phyloP scores from a whole-genome alignment of 2,797 vertebrate species.

The Momotus momota region DNA sequence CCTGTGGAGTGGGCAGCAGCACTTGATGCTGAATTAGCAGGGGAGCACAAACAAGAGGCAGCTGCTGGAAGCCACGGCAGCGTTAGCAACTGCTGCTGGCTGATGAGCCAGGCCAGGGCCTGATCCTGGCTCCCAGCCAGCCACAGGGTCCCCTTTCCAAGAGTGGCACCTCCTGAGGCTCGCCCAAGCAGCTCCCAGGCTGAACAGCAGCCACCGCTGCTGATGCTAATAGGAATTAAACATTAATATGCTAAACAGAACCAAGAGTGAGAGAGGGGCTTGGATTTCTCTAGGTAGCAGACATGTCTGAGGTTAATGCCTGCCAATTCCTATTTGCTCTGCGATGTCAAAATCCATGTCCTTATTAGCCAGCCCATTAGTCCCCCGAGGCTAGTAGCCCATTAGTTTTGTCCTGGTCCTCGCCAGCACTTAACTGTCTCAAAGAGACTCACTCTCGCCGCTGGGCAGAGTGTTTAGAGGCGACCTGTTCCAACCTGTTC shows the following conservation, averaged over 20 bases:
- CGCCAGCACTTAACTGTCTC: background rate
- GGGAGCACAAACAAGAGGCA: background rate
- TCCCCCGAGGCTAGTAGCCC: constrained; percentile 34
- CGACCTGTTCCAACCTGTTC: background rate
- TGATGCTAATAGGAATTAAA: constrained; percentile 70
- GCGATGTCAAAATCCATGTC: constrained; percentile 55
- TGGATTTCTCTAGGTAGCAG: constrained; percentile 66
- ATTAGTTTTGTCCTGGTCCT: constrained; percentile 27
- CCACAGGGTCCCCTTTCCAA: background rate
- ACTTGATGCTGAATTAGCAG: background rate
- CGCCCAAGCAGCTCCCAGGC: background rate
- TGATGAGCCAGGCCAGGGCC: background rate
- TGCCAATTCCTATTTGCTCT: constrained; percentile 70
- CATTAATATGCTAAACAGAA: constrained; percentile 70
- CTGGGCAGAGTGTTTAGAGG: rapidly evolving
- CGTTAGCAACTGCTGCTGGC: background rate
- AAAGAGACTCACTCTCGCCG: rapidly evolving
- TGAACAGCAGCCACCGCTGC: background rate
- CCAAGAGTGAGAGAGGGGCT: constrained; percentile 25
- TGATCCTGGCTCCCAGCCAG: background rate
- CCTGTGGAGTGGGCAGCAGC: background rate
- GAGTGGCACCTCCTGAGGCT: constrained; percentile 5
- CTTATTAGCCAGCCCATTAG: constrained; percentile 63
- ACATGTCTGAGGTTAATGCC: constrained; percentile 66
- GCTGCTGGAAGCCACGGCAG: background rate